Evolutionary conservation across 2,888 invertebrate genomes (phyloP).

Genomic region (Sepiola atlantica): DNA sequence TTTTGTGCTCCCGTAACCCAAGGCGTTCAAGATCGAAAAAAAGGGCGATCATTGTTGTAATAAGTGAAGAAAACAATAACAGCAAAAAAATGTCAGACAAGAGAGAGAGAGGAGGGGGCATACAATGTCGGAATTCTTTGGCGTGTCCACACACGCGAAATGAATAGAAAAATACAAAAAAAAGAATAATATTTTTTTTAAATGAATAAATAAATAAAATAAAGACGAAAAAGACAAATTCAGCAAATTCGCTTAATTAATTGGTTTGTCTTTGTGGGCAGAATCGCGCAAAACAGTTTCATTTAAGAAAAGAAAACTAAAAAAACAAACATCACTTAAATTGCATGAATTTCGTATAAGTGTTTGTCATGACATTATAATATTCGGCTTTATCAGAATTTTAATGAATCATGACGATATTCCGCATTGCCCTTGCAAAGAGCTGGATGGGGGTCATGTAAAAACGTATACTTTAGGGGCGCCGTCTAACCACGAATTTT

Average conservation of each 20-base stretch:
- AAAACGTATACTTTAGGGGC: no score
- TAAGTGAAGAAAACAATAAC: background rate
- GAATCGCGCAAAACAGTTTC: background rate
- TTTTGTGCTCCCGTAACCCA: background rate
- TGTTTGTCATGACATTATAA: background rate
- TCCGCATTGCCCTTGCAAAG: no score
- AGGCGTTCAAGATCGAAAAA: background rate
- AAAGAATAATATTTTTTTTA: background rate
- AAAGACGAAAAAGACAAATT: no score
- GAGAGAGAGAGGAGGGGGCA: background rate
- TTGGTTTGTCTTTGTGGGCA: background rate
- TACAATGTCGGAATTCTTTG: background rate
- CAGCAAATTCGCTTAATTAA: background rate
- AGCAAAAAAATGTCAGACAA: background rate
- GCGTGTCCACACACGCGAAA: background rate
- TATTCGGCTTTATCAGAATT: background rate
- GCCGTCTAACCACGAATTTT: no score
- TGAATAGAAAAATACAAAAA: background rate
- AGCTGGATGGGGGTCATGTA: no score
- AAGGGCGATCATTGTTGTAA: background rate
- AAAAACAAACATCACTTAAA: no score
- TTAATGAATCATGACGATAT: no score
- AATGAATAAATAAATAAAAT: no score
- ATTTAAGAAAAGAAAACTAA: background rate
- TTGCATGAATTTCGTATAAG: background rate